Evolutionary conservation across 2,888 invertebrate genomes (phyloP), one percentile per base, ranked within the genome.

Genomic region (Synergus gifuensis): DNA sequence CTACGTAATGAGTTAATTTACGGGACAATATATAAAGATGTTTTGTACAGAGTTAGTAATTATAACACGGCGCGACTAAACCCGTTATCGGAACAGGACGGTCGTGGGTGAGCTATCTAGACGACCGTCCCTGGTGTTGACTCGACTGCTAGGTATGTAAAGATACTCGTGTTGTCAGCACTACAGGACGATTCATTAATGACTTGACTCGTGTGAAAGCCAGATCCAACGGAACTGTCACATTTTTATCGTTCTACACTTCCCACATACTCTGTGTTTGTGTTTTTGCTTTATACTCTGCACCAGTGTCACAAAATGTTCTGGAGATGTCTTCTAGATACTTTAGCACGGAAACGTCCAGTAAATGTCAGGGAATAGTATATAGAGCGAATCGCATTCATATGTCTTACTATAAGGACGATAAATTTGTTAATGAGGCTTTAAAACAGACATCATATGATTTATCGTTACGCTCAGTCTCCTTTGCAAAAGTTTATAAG

Each of bases 1-100:
- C 64, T 22, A 49, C 8, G 77, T 77, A 77, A 77, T 77, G 77
- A 66, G 77, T 77, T 77, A 77, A 77, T 66, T 77, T 77, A 54
- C 64, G 36, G 64, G n/a, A 44, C 54, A 77, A 66, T 46, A 42
- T 66, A 64, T 66, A 77, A 64, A 77, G 77, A 64, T 66, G 77
- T 77, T 77, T 54, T 77, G 18, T 54, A 49, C 4, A n/a, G 66
- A 54, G 66, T 40, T 77, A 73, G 77, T 66, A 66, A 77, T 66
- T 77, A 66, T 77, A 77, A 77, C 66, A 66, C 77, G 64, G 54
- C 77, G 66, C 66, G 64, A 54, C 46, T 66, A 77, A 77, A 66
- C 66, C 77, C 77, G 77, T 77, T 77, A 77, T 46, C 49, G 18
- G 16, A 66, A 49, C 66, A 66, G 77, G 69, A 54, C 54, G 73